Evolutionary conservation across 2,888 invertebrate genomes (phyloP).

Genomic region (Clusia tigrina): DNA sequence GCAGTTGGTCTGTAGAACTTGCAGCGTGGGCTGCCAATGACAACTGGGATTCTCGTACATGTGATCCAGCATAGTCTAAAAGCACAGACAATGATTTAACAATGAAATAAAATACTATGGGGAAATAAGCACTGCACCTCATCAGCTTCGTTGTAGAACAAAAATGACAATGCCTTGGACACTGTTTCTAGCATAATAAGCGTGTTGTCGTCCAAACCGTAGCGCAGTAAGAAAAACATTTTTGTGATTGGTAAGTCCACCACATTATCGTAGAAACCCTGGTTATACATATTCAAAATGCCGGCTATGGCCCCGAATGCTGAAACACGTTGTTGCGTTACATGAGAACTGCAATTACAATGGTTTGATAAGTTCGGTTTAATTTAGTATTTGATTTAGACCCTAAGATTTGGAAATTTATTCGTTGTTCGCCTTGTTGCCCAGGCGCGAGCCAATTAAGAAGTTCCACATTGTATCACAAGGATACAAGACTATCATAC

Average conservation of each 20-base stretch:
- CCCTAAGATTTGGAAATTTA: too few species aligned
- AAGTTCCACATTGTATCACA: too few species aligned
- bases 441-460: too few species aligned
- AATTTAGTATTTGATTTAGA: too few species aligned
- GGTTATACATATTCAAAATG: constrained; percentile 75
- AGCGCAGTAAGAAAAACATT: constrained; percentile 81
- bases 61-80: constrained; percentile 71
- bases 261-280: constrained; percentile 79
- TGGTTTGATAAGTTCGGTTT: too few species aligned
- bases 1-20: constrained; percentile 55
- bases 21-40: constrained; percentile 70
- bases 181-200: constrained; percentile 78
- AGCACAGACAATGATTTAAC: not conserved
- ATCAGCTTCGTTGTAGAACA: constrained; percentile 80
- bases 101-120: too few species aligned
- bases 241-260: constrained; percentile 79
- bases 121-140: too few species aligned
- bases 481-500: too few species aligned
- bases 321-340: constrained; percentile 84
- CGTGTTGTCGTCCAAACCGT: constrained; percentile 86
- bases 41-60: constrained; percentile 74
- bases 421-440: too few species aligned
- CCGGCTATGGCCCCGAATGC: constrained; percentile 83
- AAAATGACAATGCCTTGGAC: constrained; percentile 76
- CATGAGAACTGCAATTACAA: constrained; percentile 68